Evolutionary conservation across 2,797 vertebrate species (phyloP), one percentile per base, ranked within the genome.

Genomic region (Ctenosaura bakeri): DNA sequence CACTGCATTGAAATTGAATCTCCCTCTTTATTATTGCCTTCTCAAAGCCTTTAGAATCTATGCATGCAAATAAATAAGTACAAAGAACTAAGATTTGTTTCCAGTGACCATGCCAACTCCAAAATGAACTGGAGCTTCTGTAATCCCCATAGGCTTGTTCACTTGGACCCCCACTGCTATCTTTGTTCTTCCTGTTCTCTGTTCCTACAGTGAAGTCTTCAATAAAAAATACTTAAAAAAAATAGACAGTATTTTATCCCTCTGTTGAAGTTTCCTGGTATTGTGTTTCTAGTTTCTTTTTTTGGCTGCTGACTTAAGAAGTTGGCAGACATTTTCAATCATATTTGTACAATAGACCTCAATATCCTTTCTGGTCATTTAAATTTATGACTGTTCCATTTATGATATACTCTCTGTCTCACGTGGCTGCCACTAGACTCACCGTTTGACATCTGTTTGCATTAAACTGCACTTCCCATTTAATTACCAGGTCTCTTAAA

Each of bases 371-470:
- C 89, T 91, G 77, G 32, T 92, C 91, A 88, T 86, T 80, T 90
- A 95, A 91, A 66, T 83, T 93, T 84, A 89, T 38, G 56, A 90
- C 6, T 66, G 16, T 18, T 92, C 81, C 92, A 81, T 87, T 91
- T 29, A 92, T 95, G n/a, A 90, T 62, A 85, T 1, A 73, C 14
- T 87, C 14, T 92, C 86, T 50, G 2, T 0, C 87, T 94, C 92
- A 92, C 38, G 83, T 88, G 92, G 88, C 29, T 90, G 90, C 92
- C 78, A 69, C 88, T 90, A 93, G 79, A 91, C 80, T 92, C 87
- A 90, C 92, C 90, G 88, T 94, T 93, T 92, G 89, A 95, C 92
- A 95, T 94, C 92, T 94, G 93, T 93, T 92, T 90, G 93, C 83
- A 90, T 95, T 95, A 91, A 92, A 95, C 86, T 38, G 62, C 0